A percentile compares a stretch with the other conserved stretches of the same genome.
Evolutionary conservation across 2,113 vertebrate genomes (phyloP).

Genomic region (Syngnathus scovelli): DNA sequence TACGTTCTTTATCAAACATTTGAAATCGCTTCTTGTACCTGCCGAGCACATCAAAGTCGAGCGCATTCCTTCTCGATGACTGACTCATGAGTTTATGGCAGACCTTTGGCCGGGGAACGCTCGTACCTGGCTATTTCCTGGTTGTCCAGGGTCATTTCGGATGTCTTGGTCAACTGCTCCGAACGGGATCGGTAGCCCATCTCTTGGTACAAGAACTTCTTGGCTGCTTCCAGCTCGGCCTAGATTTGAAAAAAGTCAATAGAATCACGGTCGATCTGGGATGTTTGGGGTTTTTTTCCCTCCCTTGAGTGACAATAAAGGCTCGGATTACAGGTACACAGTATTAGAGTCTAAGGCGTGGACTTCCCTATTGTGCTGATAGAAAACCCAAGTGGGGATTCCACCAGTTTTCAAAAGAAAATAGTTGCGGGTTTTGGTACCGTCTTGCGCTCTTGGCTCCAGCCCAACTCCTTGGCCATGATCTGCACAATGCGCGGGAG

Average conservation of each 20-base stretch:
- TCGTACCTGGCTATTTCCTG: slow-evolving; percentile 81
- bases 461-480: slow-evolving; percentile 87
- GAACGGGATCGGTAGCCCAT: slow-evolving; percentile 96
- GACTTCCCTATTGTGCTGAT: slow-evolving; percentile 23
- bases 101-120: neutral
- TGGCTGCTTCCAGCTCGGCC: slow-evolving; percentile 83
- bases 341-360: slow-evolving; percentile 25
- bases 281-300: neutral
- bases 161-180: slow-evolving; percentile 83
- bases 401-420: neutral
- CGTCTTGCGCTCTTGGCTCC: slow-evolving; percentile 81
- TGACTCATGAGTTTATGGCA: neutral
- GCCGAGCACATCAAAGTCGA: slow-evolving; percentile 7
- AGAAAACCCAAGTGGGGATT: slow-evolving; percentile 13
- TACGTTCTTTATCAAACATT: slow-evolving; percentile 91
- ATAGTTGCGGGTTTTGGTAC: slow-evolving; percentile 52
- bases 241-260: slow-evolving; percentile 35
- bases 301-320: slow-evolving; percentile 11
- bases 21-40: slow-evolving; percentile 95
- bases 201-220: slow-evolving; percentile 85
- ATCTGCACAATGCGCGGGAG: slow-evolving; percentile 88
- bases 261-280: neutral
- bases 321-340: slow-evolving; percentile 9
- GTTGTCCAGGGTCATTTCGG: slow-evolving; percentile 82
- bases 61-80: neutral